Evolutionary conservation across 2,888 invertebrate species (phyloP).

Genomic region (Perizoma flavofasciatum): DNA sequence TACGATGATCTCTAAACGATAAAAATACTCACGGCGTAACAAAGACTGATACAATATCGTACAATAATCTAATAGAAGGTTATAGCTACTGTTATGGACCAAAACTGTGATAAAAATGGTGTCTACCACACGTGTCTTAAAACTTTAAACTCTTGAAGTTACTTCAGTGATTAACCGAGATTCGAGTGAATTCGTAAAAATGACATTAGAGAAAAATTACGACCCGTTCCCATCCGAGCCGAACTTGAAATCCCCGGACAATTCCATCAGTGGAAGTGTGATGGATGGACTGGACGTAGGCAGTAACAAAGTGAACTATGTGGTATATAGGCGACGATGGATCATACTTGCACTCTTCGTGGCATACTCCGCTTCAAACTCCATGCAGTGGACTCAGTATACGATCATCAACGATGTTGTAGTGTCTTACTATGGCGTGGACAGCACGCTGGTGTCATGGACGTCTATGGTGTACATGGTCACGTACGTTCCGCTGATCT

Average conservation of each 20-base stretch:
- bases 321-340: constrained; percentile 90
- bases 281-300: constrained; percentile 55
- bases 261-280: constrained; percentile 56
- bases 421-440: constrained; percentile 88
- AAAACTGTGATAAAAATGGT: constrained; percentile 18
- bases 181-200: constrained; percentile 7
- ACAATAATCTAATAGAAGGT: neutral
- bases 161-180: neutral
- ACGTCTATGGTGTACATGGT: constrained; percentile 99
- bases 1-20: constrained; percentile 14
- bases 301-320: constrained; percentile 57
- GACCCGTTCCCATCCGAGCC: constrained; percentile 40
- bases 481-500: constrained; percentile 97
- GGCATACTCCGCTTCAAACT: constrained; percentile 94
- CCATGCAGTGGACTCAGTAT: constrained; percentile 98
- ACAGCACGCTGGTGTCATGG: constrained; percentile 92
- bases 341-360: constrained; percentile 92
- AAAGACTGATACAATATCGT: constrained; percentile 18
- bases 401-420: constrained; percentile 95
- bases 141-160: neutral
- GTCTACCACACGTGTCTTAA: constrained; percentile 13
- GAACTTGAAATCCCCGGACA: constrained; percentile 41
- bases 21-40: constrained; percentile 12
- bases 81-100: constrained; percentile 6
- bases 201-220: constrained; percentile 22